Conservation (phyloP, 2,888 invertebrate genomes). For the Archaeoteleia sp. region DNA sequence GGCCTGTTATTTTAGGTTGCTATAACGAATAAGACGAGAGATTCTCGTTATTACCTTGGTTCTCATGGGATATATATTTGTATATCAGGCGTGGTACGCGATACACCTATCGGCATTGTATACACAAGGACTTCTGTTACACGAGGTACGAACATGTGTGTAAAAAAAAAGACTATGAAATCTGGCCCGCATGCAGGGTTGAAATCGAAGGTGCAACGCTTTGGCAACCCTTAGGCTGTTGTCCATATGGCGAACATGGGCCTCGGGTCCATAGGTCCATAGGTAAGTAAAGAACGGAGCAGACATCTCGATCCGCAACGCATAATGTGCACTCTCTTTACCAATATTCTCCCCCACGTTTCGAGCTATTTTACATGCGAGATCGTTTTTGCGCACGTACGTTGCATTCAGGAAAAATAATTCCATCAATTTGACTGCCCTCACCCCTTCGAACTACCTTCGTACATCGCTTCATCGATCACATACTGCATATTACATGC, state of each 20-base stretch:
- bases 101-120: conserved; percentile 34
- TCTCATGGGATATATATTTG: conserved; percentile 53
- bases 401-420: conserved; percentile 20
- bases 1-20: conserved; percentile 31
- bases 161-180: conserved; percentile 54
- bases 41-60: conserved; percentile 39
- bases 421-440: conserved; percentile 28
- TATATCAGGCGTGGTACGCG: conserved; percentile 25
- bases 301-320: conserved; percentile 11
- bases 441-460: conserved; percentile 18
- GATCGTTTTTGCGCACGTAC: conserved; percentile 20
- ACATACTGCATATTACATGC: too few relatives aligned
- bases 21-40: conserved; percentile 47
- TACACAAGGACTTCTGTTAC: conserved; percentile 39
- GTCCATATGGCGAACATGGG: conserved; percentile 72
- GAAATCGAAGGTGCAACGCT: conserved; percentile 63
- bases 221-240: conserved; percentile 63
- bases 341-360: conserved; percentile 29
- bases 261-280: conserved; percentile 64
- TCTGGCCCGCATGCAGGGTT: conserved; percentile 70
- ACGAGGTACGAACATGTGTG: conserved; percentile 17
- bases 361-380: conserved; percentile 28
- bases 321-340: conserved; percentile 16
- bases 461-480: neutral
- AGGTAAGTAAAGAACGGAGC: conserved; percentile 59